Evolutionary conservation across 1,140 invertebrate species (phyloP).

Genomic region (Babylonia areolata): DNA sequence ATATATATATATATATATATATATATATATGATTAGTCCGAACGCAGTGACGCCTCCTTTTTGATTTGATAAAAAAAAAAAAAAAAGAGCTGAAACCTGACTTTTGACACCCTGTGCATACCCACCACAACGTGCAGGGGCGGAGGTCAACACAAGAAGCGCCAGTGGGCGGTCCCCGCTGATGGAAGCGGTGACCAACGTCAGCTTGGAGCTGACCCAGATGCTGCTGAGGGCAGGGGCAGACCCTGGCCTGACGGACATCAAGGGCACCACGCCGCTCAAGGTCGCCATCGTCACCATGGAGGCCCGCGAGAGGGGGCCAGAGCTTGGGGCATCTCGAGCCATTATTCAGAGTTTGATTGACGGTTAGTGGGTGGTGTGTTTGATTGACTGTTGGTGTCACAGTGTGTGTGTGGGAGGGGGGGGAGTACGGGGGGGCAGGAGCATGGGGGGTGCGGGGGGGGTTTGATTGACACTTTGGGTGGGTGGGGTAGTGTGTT

Average conservation of each 20-base stretch:
- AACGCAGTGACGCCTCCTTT: too few relatives aligned
- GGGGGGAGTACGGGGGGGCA: too few relatives aligned
- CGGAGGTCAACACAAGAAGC: constrained; percentile 26
- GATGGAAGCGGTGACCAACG: constrained; percentile 26
- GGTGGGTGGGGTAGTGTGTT: not conserved
- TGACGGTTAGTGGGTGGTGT: not conserved
- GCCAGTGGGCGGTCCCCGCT: constrained; percentile 9
- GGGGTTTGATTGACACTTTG: constrained; percentile 15
- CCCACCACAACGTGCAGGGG: not conserved
- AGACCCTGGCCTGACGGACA: constrained; percentile 8
- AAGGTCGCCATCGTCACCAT: not conserved
- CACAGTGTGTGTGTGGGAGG: too few relatives aligned
- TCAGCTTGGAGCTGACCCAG: not conserved
- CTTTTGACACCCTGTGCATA: too few relatives aligned
- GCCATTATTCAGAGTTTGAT: constrained; percentile 24
- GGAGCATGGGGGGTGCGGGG: not conserved
- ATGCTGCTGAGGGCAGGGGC: constrained; percentile 17
- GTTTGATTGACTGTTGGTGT: not conserved
- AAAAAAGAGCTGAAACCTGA: too few relatives aligned
- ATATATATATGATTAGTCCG: too few relatives aligned
- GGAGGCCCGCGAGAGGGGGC: not conserved
- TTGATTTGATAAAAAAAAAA: too few relatives aligned
- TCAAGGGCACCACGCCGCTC: constrained; percentile 32
- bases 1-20: too few relatives aligned
- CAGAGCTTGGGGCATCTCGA: not conserved